These are phyloP conservation scores for Varanus komodoensis DNA, from an alignment of 2,113 vertebrate genomes.

Conservation along the genomic window DNA sequence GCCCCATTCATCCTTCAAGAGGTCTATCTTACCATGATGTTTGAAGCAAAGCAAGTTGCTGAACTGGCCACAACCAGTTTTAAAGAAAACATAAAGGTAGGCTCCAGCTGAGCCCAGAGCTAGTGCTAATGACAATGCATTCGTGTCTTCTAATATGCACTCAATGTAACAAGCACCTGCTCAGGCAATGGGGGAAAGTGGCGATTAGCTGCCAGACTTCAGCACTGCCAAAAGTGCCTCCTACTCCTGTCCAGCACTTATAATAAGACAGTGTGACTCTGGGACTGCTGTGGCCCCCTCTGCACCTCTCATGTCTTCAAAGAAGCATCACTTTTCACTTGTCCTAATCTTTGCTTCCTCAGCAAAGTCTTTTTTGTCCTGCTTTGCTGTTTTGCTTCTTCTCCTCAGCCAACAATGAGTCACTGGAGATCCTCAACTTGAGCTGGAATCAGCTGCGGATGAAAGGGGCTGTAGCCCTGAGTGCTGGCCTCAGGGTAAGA, in stretches of 20 bases:
- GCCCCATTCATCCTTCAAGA: neutral
- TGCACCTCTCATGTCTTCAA: too few relatives aligned
- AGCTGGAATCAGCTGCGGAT: constrained; percentile 90
- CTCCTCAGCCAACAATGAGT: constrained; percentile 83
- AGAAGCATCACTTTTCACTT: neutral
- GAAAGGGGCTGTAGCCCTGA: constrained; percentile 84
- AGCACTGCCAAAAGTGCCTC: too few relatives aligned
- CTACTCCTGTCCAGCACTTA: neutral
- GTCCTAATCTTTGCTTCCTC: neutral
- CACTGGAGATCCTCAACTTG: constrained; percentile 85
- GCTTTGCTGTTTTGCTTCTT: neutral
- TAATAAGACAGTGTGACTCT: neutral
- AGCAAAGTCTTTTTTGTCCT: constrained; percentile 11
- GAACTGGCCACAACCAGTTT: neutral
- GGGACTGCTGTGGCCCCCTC: neutral
- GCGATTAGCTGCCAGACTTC: too few relatives aligned
- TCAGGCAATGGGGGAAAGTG: too few relatives aligned
- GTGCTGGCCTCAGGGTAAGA: constrained; percentile 88
- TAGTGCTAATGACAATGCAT: too few relatives aligned
- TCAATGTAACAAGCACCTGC: too few relatives aligned
- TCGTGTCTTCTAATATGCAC: too few relatives aligned
- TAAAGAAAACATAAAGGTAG: neutral
- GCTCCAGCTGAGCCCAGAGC: neutral
- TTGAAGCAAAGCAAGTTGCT: neutral
- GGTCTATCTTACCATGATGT: neutral